Conservation (phyloP, 2,797 vertebrate genomes). For the Loriculus beryllinus region DNA sequence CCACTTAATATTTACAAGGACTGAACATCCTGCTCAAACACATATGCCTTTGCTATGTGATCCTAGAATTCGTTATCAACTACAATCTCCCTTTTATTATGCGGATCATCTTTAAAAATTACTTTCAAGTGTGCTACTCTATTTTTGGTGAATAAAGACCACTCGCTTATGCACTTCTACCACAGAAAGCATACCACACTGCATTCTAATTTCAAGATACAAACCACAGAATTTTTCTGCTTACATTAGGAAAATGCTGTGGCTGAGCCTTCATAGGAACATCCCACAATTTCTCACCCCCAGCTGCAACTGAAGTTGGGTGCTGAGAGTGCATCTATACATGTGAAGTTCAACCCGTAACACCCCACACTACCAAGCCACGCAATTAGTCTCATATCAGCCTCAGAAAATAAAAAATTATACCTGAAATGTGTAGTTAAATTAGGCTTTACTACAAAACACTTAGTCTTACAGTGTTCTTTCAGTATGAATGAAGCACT, state of each 20-base stretch:
- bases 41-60: background rate
- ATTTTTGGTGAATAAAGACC: background rate
- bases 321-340: background rate
- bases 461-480: background rate
- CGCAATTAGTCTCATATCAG: background rate
- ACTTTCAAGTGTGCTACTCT: background rate
- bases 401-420: background rate
- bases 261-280: background rate
- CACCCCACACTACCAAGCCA: background rate
- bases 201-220: background rate
- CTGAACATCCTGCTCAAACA: background rate
- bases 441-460: background rate
- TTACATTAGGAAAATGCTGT: background rate
- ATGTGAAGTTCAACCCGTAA: background rate
- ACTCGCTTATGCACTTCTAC: background rate
- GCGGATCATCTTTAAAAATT: background rate
- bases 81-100: background rate
- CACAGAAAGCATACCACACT: rapidly evolving
- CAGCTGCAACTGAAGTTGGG: background rate
- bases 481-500: background rate
- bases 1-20: background rate
- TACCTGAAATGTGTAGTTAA: background rate
- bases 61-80: background rate
- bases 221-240: background rate
- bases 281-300: background rate